phyloP scores from a whole-genome alignment of 2,888 invertebrate genomes.

The Agrypnus murinus region DNA sequence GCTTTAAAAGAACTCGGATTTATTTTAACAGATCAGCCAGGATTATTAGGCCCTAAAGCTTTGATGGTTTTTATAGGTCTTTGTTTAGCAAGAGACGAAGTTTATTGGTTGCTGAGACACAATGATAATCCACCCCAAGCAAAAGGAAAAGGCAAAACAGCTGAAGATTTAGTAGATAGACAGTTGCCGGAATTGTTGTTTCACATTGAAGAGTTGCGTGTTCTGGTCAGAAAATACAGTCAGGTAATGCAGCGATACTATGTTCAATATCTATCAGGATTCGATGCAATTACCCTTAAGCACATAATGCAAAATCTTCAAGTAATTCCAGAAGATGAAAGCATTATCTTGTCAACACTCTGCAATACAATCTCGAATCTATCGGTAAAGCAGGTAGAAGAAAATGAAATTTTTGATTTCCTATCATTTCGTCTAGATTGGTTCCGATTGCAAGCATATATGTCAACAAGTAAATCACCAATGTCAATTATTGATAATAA shows the following conservation, averaged over 20 bases:
- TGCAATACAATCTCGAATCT: constrained; percentile 91
- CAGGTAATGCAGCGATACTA: constrained; percentile 98
- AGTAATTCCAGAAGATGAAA: constrained; percentile 95
- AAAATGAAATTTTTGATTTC: constrained; percentile 96
- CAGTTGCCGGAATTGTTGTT: constrained; percentile 97
- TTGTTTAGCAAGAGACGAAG: constrained; percentile 96
- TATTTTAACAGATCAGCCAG: constrained; percentile 98
- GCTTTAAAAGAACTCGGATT: constrained; percentile 96
- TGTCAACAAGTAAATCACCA: constrained; percentile 88
- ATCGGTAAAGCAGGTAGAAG: constrained; percentile 96
- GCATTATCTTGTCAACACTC: constrained; percentile 92
- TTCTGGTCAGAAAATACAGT: constrained; percentile 92
- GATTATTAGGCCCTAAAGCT: constrained; percentile 97
- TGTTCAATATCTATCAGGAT: constrained; percentile 96
- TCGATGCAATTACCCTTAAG: constrained; percentile 94
- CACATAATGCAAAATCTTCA: constrained; percentile 87
- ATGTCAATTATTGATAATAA: constrained; percentile 87
- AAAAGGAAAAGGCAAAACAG: constrained; percentile 86
- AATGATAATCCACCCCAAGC: constrained; percentile 95
- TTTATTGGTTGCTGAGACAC: constrained; percentile 96
- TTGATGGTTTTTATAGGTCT: constrained; percentile 97
- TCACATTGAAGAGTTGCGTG: constrained; percentile 97
- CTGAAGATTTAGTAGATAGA: constrained; percentile 96
- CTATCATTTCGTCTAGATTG: constrained; percentile 96
- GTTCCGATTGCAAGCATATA: constrained; percentile 96